Evolutionary conservation across 2,113 vertebrate genomes (phyloP).

Genomic region (Cynocephalus volans): DNA sequence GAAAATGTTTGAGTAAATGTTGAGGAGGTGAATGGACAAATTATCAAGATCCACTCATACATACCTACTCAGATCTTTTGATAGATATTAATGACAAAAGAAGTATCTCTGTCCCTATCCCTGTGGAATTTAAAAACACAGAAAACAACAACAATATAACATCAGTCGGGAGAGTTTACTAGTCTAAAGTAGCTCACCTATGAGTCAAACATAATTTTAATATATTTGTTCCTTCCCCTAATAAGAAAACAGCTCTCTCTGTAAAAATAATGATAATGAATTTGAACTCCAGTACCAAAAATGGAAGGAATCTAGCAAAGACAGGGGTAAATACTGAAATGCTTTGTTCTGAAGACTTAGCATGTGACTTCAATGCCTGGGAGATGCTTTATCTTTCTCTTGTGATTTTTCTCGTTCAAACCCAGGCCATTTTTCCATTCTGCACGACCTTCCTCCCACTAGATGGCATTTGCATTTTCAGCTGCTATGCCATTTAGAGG

Average conservation of each 20-base stretch:
- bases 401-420: neutral
- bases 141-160: neutral
- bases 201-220: neutral
- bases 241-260: neutral
- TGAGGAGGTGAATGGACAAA: neutral
- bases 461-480: neutral
- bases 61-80: neutral
- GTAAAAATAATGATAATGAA: neutral
- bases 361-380: neutral
- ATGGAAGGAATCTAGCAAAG: neutral
- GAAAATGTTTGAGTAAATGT: neutral
- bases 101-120: neutral
- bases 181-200: neutral
- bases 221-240: neutral
- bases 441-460: neutral
- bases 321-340: neutral
- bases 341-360: neutral
- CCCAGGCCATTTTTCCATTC: neutral
- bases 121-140: neutral
- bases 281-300: neutral
- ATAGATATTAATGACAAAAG: neutral
- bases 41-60: neutral
- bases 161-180: neutral
- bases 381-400: neutral
- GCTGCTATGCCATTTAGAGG: too few species aligned